Percentiles rank a stretch among this genome's conserved stretches.
phyloP scores from a whole-genome alignment of 2,113 vertebrate genomes.

The Anser brachyrhynchus region DNA sequence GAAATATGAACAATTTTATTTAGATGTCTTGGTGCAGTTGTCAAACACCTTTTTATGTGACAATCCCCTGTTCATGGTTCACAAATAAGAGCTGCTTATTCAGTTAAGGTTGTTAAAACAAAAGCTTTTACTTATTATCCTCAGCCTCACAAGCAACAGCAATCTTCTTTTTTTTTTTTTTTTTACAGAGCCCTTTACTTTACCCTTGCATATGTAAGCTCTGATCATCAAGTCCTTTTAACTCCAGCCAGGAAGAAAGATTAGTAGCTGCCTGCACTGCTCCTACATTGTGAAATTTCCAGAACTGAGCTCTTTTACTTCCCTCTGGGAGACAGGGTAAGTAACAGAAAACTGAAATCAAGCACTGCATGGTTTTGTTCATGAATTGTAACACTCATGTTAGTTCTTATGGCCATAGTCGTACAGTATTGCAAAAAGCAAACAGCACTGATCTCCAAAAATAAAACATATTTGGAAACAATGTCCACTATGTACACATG shows the following conservation, averaged over 20 bases:
- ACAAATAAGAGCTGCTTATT: not conserved
- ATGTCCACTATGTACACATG: not conserved
- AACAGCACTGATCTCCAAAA: not conserved
- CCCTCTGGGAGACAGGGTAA: conserved; percentile 19
- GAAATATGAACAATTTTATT: not conserved
- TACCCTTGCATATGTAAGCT: conserved; percentile 5
- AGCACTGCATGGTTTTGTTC: not conserved
- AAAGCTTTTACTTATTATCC: not conserved
- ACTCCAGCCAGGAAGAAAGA: conserved; percentile 51
- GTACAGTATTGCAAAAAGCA: not conserved
- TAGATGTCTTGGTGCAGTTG: not conserved
- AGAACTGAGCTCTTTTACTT: not conserved
- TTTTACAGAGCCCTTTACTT: conserved; percentile 4
- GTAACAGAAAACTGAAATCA: conserved; percentile 28
- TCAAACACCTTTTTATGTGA: not conserved
- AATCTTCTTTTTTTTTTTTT: not conserved
- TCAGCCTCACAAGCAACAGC: not conserved
- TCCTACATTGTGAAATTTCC: conserved; percentile 26
- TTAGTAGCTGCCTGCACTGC: not conserved
- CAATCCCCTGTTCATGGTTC: not conserved
- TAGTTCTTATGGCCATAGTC: not conserved
- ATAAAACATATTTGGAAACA: not conserved
- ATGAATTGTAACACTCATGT: not conserved
- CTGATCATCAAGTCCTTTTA: conserved; percentile 30
- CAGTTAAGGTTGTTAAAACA: conserved; percentile 13